These are phyloP conservation scores for Eulithis prunata DNA, from an alignment of 2,888 invertebrate species.

Conservation along the genomic window DNA sequence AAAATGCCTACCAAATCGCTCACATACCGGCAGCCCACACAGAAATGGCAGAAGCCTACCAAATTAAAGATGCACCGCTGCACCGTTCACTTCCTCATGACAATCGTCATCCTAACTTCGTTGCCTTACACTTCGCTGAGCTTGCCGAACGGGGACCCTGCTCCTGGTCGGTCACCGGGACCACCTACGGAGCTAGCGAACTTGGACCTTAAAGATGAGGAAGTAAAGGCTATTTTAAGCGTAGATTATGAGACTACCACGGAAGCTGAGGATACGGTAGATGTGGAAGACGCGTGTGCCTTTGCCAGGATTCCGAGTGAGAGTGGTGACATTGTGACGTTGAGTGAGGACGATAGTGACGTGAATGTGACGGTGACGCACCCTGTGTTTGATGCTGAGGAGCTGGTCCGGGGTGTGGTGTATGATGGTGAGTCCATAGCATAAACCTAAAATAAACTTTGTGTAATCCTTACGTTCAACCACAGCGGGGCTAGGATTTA, in stretches of 20 bases:
- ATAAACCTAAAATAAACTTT: background rate
- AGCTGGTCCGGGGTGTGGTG: conserved; percentile 79
- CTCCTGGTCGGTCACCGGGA: conserved; percentile 87
- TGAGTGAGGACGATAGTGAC: conserved; percentile 71
- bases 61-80: conserved; percentile 63
- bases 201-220: conserved; percentile 47
- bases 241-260: conserved; percentile 60
- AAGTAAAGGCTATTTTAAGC: conserved; percentile 48
- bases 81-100: conserved; percentile 48
- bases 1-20: conserved; percentile 45
- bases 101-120: conserved; percentile 63
- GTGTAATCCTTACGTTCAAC: no score
- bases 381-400: conserved; percentile 78
- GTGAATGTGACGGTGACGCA: conserved; percentile 81
- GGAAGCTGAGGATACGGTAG: conserved; percentile 38
- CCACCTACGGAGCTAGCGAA: conserved; percentile 67
- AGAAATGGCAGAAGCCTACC: conserved; percentile 51
- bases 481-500: no score
- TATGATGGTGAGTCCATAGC: conserved; percentile 80
- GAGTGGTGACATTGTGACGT: conserved; percentile 70
- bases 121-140: conserved; percentile 75
- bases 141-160: conserved; percentile 85
- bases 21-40: conserved; percentile 36
- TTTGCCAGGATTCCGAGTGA: conserved; percentile 75
- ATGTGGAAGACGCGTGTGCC: conserved; percentile 71